These are phyloP conservation scores for Eira barbara DNA, from an alignment of 2,113 vertebrate species.

Conservation along the genomic window DNA sequence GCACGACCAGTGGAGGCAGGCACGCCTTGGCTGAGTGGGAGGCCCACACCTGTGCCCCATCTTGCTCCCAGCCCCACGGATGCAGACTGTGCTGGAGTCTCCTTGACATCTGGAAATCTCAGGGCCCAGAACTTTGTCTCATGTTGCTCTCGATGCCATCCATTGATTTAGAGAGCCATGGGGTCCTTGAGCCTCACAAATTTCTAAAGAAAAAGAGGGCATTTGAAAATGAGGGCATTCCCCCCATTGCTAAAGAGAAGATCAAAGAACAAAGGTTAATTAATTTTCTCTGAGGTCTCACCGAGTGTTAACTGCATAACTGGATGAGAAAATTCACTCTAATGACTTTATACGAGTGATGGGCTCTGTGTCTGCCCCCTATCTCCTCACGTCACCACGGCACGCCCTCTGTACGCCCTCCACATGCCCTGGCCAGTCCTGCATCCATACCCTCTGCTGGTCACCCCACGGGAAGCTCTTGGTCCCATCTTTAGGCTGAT, in stretches of 20 bases:
- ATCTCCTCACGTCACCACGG: rapidly evolving
- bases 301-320: rapidly evolving
- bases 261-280: constrained; percentile 1
- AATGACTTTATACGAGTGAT: rapidly evolving
- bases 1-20: rapidly evolving
- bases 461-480: rapidly evolving
- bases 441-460: rapidly evolving
- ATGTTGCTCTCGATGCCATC: rapidly evolving
- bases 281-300: constrained; percentile 33
- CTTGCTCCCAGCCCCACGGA: too few species aligned
- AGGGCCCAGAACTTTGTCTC: rapidly evolving
- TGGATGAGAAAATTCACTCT: not conserved
- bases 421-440: rapidly evolving
- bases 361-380: rapidly evolving
- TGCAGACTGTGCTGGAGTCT: rapidly evolving
- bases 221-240: not conserved
- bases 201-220: not conserved
- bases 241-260: not conserved
- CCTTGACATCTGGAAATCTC: not conserved
- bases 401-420: rapidly evolving
- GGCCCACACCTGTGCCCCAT: rapidly evolving
- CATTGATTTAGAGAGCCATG: rapidly evolving
- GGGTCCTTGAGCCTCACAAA: not conserved
- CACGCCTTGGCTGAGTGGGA: rapidly evolving
- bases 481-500: rapidly evolving